A percentile compares a stretch with the other conserved stretches of the same genome.
These are phyloP conservation scores for Herpailurus yagouaroundi DNA, from an alignment of 2,113 vertebrate genomes.

Conservation along the genomic window DNA sequence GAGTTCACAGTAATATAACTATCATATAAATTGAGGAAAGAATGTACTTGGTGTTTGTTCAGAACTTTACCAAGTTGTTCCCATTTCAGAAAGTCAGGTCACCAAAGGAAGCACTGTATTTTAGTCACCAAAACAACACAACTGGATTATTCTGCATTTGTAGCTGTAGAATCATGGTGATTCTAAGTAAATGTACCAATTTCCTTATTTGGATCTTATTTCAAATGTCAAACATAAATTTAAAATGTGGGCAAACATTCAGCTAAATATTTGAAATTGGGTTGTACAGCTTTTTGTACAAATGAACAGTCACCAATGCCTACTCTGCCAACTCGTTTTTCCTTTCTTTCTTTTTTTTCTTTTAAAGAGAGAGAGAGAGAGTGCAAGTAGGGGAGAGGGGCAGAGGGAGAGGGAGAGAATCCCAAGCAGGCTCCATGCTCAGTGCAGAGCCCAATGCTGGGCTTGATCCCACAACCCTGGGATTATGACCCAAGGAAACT, in stretches of 20 bases:
- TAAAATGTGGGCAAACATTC: slow-evolving; percentile 45
- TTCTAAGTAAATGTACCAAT: slow-evolving; percentile 16
- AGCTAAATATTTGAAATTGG: slow-evolving; percentile 24
- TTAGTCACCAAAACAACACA: background rate
- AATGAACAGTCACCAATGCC: slow-evolving; percentile 2
- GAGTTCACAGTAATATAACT: background rate
- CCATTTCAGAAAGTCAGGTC: background rate
- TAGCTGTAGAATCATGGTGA: background rate
- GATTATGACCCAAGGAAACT: too few species aligned
- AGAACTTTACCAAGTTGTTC: background rate
- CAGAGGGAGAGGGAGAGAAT: too few species aligned
- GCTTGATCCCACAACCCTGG: too few species aligned
- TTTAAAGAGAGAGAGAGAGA: too few species aligned
- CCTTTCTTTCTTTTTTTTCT: background rate
- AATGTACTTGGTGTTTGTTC: background rate
- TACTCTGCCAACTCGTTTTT: background rate
- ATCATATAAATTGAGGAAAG: background rate
- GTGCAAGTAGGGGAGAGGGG: too few species aligned
- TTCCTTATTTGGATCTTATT: slow-evolving; percentile 7
- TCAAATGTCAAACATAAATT: slow-evolving; percentile 37
- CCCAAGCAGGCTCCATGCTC: too few species aligned
- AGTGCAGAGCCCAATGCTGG: too few species aligned
- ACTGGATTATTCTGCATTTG: background rate
- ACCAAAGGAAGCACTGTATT: background rate
- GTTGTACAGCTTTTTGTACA: slow-evolving; percentile 5